Evolutionary conservation across 2,113 vertebrate genomes (phyloP), one percentile per base, ranked within the genome.

Genomic region (Accipiter virgatus): DNA sequence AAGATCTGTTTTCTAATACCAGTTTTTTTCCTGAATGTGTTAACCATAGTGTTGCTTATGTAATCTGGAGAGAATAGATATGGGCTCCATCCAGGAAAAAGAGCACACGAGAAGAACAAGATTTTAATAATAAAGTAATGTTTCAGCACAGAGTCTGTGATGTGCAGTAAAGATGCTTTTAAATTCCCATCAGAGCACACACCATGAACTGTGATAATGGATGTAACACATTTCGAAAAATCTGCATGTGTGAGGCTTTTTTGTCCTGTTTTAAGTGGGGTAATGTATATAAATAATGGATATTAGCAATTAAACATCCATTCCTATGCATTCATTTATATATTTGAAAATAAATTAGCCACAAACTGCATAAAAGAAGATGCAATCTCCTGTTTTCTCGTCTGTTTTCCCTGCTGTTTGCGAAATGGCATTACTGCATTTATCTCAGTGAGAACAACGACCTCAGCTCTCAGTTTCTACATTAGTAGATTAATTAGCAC

Each of bases 171-270:
- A 97, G 97, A 98, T 95, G 96, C 97, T 98, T 98, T 98, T 98
- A 98, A 98, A 98, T 98, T 95, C 98, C 97, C 97, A 98, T 98
- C 98, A 98, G 98, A 96, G 97, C 98, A 98, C 96, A 98, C 96
- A 95, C 97, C 98, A 97, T 98, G 98, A 98, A 98, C 97, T 98
- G 95, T 97, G 97, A 90, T 98, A 98, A 98, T 98, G 97, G 97
- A 97, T 97, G 92, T 93, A 97, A 96, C 97, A 91, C 97, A 96
- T 98, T 98, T 97, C 96, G 65, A 97, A 97, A 97, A 98, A 98
- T 98, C 97, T 98, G 98, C 98, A 95, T 98, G 96, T 97, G 93
- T 78, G 97, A 98, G 96, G 75, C 90, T 97, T 98, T 98, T 98
- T 95, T 78, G 85, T 95, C 93, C 93, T 82, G 81, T 97, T 98